Conservation (phyloP, 1,140 invertebrate genomes). For the Neocloeon triangulifer region DNA sequence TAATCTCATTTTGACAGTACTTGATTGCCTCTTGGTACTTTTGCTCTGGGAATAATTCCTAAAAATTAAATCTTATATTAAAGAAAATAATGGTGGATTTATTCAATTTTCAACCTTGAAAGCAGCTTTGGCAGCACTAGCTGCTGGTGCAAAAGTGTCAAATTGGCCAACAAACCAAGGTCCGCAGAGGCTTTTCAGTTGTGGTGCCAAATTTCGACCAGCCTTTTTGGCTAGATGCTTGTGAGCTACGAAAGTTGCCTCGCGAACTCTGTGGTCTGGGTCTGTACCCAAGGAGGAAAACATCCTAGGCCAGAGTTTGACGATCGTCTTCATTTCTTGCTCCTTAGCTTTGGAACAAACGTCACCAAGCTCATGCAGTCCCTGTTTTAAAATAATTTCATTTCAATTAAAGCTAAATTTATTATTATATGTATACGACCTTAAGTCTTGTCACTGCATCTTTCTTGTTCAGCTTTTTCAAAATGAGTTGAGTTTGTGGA, state of each 20-base stretch:
- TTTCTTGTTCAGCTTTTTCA: constrained; percentile 64
- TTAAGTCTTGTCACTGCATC: constrained; percentile 69
- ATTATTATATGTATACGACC: constrained; percentile 19
- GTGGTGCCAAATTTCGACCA: constrained; percentile 47
- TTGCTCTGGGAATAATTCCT: constrained; percentile 41
- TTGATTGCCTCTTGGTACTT: constrained; percentile 46
- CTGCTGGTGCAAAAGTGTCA: constrained; percentile 59
- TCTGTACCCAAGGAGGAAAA: constrained; percentile 51
- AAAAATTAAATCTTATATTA: constrained; percentile 10
- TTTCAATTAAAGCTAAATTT: too few species aligned
- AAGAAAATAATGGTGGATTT: constrained; percentile 10
- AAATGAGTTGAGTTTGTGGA: constrained; percentile 32
- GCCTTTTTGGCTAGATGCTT: constrained; percentile 36
- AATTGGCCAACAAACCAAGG: constrained; percentile 55
- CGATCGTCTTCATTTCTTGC: constrained; percentile 32
- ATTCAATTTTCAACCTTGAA: constrained; percentile 27
- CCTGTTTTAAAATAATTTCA: constrained; percentile 25
- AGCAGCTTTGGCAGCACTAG: constrained; percentile 40
- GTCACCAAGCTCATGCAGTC: constrained; percentile 50
- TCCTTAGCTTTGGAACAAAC: constrained; percentile 34
- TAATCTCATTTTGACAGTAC: constrained; percentile 53
- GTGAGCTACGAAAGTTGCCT: constrained; percentile 44
- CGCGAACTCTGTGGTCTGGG: constrained; percentile 53
- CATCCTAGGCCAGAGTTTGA: constrained; percentile 55
- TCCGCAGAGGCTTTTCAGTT: constrained; percentile 45